A percentile compares a stretch with the other conserved stretches of the same genome.
These are phyloP conservation scores for Amphiprion percula DNA, from an alignment of 2,113 vertebrate species.

Conservation along the genomic window DNA sequence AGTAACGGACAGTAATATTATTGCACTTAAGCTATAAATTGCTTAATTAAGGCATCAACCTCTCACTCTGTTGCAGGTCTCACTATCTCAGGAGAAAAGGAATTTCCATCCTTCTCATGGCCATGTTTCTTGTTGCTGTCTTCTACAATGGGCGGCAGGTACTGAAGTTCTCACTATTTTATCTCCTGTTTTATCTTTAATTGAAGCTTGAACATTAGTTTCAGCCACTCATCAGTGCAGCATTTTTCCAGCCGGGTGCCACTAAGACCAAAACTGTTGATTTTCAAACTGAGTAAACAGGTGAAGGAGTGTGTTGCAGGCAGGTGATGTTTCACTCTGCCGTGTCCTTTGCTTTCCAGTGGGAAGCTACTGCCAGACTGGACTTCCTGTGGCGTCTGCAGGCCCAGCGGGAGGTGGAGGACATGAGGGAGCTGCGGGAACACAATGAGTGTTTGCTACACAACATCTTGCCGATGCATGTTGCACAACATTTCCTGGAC, in stretches of 20 bases:
- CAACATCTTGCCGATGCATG: slow-evolving; percentile 95
- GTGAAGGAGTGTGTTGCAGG: background rate
- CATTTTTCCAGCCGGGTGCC: background rate
- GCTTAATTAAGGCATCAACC: background rate
- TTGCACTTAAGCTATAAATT: background rate
- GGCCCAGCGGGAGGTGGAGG: slow-evolving; percentile 96
- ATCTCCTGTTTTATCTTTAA: background rate
- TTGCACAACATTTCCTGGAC: slow-evolving; percentile 94
- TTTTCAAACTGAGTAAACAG: background rate
- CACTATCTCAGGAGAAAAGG: slow-evolving; percentile 94
- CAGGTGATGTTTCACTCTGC: background rate
- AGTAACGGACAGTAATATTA: too few relatives aligned
- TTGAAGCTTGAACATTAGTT: background rate
- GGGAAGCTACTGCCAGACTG: slow-evolving; percentile 94
- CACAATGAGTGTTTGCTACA: slow-evolving; percentile 95
- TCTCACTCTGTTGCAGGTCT: slow-evolving; percentile 79
- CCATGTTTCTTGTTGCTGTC: slow-evolving; percentile 93
- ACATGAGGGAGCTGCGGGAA: slow-evolving; percentile 95
- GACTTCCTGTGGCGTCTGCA: slow-evolving; percentile 98
- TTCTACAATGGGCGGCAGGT: slow-evolving; percentile 98
- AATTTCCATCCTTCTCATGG: slow-evolving; percentile 92
- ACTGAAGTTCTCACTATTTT: background rate
- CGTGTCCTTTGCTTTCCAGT: slow-evolving; percentile 78
- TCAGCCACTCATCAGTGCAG: background rate
- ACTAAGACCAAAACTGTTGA: background rate